Percentiles rank a stretch among this genome's conserved stretches.
Conservation (phyloP, 1,140 invertebrate species). For the Calephelis virginiensis region DNA sequence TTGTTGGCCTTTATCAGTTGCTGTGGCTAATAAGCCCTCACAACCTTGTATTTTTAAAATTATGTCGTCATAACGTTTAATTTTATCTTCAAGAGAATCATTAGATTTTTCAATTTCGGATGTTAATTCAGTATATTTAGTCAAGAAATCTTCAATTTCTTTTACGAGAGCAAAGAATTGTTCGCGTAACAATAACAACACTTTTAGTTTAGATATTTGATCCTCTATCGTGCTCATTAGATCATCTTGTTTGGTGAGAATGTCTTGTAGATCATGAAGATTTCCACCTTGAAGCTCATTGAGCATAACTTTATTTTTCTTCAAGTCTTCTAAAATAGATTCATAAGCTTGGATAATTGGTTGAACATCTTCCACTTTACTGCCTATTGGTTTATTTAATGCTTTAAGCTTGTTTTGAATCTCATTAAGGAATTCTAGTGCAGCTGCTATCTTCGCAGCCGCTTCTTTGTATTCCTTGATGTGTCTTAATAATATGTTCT, state of each 20-base stretch:
- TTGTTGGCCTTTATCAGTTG: slow-evolving; percentile 94
- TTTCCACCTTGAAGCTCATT: slow-evolving; percentile 87
- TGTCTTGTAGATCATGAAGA: slow-evolving; percentile 86
- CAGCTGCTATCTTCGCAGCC: slow-evolving; percentile 87
- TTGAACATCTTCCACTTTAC: slow-evolving; percentile 90
- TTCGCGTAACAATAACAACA: slow-evolving; percentile 88
- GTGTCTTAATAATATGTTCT: slow-evolving; percentile 84
- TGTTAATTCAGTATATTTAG: slow-evolving; percentile 92
- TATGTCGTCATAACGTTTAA: slow-evolving; percentile 91
- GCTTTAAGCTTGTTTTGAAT: slow-evolving; percentile 91
- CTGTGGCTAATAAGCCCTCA: slow-evolving; percentile 91
- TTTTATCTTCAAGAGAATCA: slow-evolving; percentile 90
- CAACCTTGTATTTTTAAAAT: slow-evolving; percentile 92
- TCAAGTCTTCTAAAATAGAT: slow-evolving; percentile 87
- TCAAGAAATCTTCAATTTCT: slow-evolving; percentile 92
- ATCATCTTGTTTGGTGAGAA: slow-evolving; percentile 90
- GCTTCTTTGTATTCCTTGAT: slow-evolving; percentile 89
- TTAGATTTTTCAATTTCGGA: slow-evolving; percentile 90
- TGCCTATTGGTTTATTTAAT: slow-evolving; percentile 90
- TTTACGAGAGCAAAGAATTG: slow-evolving; percentile 91
- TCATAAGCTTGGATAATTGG: slow-evolving; percentile 88
- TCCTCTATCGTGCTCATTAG: slow-evolving; percentile 89
- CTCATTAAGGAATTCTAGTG: slow-evolving; percentile 87
- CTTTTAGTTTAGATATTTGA: slow-evolving; percentile 88
- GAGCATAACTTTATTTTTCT: slow-evolving; percentile 88